phyloP scores from a whole-genome alignment of 2,113 vertebrate species.

The Antigone vipio region DNA sequence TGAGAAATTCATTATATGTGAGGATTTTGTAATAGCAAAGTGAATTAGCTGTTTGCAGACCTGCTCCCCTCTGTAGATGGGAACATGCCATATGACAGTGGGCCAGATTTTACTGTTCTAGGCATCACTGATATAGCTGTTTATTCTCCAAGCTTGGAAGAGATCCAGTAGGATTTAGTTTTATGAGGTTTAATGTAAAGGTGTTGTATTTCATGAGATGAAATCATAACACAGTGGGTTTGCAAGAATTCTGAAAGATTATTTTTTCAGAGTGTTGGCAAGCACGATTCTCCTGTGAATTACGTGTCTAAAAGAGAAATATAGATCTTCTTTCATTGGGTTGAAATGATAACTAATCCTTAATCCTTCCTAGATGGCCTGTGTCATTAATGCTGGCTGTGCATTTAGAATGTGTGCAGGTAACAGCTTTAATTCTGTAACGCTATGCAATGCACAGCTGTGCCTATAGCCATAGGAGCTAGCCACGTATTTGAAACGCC shows the following conservation, averaged over 20 bases:
- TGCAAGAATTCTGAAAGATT: constrained; percentile 83
- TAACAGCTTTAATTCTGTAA: constrained; percentile 49
- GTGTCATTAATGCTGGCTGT: constrained; percentile 37
- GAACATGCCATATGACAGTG: constrained; percentile 59
- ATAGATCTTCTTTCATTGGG: constrained; percentile 77
- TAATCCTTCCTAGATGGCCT: constrained; percentile 74
- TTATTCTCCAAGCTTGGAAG: constrained; percentile 75
- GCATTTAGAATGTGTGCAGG: constrained; percentile 34
- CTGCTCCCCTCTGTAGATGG: constrained; percentile 33
- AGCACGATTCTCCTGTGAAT: constrained; percentile 70
- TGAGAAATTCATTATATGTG: constrained; percentile 65
- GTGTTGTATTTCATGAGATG: constrained; percentile 85
- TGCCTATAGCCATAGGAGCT: background rate
- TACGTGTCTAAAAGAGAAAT: constrained; percentile 77
- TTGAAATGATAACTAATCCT: constrained; percentile 77
- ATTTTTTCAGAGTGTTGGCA: constrained; percentile 82
- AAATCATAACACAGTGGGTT: constrained; percentile 84
- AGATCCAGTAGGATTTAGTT: constrained; percentile 76
- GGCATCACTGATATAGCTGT: constrained; percentile 74
- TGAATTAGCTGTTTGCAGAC: constrained; percentile 65
- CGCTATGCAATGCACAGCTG: background rate
- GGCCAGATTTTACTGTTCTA: constrained; percentile 69
- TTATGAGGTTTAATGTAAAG: constrained; percentile 84
- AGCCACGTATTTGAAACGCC: background rate
- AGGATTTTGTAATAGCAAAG: constrained; percentile 65